phyloP scores from a whole-genome alignment of 2,113 vertebrate species.

The Mustela nigripes region DNA sequence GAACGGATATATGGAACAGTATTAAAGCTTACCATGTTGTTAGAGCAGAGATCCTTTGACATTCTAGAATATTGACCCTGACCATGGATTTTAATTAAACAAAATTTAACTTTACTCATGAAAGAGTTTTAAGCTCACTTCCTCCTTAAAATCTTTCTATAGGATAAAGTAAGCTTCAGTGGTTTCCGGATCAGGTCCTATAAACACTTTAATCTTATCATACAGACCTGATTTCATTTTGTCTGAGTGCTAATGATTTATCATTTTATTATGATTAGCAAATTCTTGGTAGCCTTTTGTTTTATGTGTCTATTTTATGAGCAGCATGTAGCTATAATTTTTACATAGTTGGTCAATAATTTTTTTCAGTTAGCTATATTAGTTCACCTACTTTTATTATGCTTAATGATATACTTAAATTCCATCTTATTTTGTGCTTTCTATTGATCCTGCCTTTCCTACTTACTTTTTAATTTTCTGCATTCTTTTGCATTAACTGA shows the following conservation, averaged over 20 bases:
- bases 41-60: background rate
- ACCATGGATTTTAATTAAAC: background rate
- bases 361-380: background rate
- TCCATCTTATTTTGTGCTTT: background rate
- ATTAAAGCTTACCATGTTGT: background rate
- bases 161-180: background rate
- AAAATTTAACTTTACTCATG: background rate
- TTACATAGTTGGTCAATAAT: background rate
- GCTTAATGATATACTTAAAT: background rate
- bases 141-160: background rate
- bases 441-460: background rate
- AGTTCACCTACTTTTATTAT: constrained; percentile 38
- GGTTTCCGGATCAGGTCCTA: background rate
- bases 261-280: background rate
- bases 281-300: background rate
- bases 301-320: constrained; percentile 30
- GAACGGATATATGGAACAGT: background rate
- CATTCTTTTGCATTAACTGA: background rate
- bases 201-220: background rate
- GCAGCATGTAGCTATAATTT: background rate
- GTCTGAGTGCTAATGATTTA: background rate
- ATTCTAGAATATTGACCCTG: background rate
- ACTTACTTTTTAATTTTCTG: background rate
- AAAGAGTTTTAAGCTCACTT: background rate
- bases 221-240: background rate